These are phyloP conservation scores for Megaceryle maxima DNA, from an alignment of 2,113 vertebrate genomes.

Conservation along the genomic window DNA sequence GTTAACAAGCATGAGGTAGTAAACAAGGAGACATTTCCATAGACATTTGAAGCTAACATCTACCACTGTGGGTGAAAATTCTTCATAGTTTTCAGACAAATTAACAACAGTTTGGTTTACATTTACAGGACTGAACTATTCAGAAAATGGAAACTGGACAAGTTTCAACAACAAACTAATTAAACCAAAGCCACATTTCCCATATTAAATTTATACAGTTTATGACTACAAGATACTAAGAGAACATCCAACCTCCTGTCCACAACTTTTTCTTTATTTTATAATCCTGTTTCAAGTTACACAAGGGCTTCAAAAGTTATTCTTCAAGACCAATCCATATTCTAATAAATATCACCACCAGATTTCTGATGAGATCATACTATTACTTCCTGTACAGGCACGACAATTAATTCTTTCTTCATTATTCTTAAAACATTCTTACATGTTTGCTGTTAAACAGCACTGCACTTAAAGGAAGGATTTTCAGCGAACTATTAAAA, in stretches of 20 bases:
- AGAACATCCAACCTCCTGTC: not conserved
- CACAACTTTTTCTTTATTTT: not conserved
- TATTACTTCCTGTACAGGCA: not conserved
- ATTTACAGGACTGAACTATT: not conserved
- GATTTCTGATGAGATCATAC: not conserved
- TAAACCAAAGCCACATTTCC: not conserved
- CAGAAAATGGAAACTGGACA: not conserved
- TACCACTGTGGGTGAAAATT: not conserved
- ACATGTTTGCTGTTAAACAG: not conserved
- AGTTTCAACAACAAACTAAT: not conserved
- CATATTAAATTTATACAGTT: not conserved
- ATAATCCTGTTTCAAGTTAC: not conserved
- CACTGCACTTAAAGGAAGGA: not conserved
- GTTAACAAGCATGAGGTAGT: not conserved
- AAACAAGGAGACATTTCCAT: not conserved
- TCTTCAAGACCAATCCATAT: not conserved
- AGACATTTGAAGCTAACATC: not conserved
- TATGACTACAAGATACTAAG: not conserved
- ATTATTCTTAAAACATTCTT: not conserved
- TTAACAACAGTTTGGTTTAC: not conserved
- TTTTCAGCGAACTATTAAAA: not conserved
- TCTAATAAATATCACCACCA: not conserved
- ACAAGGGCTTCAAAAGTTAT: not conserved
- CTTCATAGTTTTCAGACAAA: not conserved
- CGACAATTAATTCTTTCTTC: not conserved